Base-by-base conservation (phyloP, 2,113 vertebrate species). In the Melanotaenia duboulayi region DNA sequence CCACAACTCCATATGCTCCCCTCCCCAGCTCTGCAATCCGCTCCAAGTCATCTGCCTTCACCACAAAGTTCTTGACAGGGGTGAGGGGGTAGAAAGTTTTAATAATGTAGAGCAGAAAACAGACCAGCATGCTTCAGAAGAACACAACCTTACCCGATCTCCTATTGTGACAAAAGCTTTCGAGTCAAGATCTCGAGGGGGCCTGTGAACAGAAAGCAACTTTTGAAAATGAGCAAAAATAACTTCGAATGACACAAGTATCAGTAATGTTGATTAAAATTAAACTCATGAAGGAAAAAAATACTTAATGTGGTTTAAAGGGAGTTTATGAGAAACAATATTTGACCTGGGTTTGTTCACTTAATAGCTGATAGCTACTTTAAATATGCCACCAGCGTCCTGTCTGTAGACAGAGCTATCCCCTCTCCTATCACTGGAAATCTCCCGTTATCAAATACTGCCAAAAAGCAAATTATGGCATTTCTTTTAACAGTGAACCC, bases 21-120 rank as follows among this genome's bases (percentile, higher is more conserved):
- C 98, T 93, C 0, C 98, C 98, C 89, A 99, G 93, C 92, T 99
- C 98, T 11, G 89, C 91, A 48, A 99, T 97, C 75, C 94, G 96
- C 78, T 97, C 97, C 94, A 99, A 90, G 93, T 99, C 98, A 95
- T 99, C 98, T 0, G 98, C 98, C 85, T 98, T 98, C 89, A 99
- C 96, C 89, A 97, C 97, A 87, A 99, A 99, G 90, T 99, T 99
- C 98, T 99, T 85, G 28, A 83, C 4, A 24, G n/a, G 46, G 14
- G 55, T 40, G 46, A 13, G 22, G 57, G 55, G 44, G 42, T 13
- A 22, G 59, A 54, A 35, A 11, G 2, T 56, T 20, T 44, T 2
- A 23, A 40, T 32, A 19, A 58, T 11, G 7, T 1, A 39, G 9
- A 11, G 11, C 9, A 50, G 35, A 32, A 49, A 28, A 35, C 5